A percentile compares a stretch with the other conserved stretches of the same genome.
These are phyloP conservation scores for Himalopsyche kuldschensis DNA, from an alignment of 2,888 invertebrate genomes.

Conservation along the genomic window DNA sequence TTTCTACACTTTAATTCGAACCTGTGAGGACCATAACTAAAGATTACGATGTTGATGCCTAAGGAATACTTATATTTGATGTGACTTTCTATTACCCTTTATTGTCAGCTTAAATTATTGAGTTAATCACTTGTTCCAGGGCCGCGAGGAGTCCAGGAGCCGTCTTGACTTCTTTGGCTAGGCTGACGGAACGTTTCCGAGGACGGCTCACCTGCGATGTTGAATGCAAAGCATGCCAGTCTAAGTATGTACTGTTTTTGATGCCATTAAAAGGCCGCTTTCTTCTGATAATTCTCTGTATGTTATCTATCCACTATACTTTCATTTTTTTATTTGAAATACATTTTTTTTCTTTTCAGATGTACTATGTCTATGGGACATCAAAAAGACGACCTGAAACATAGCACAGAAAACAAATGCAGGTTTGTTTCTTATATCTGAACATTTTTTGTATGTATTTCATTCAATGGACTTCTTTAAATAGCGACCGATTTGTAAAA, in stretches of 20 bases:
- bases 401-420: constrained; percentile 52
- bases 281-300: neutral
- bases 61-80: too few species aligned
- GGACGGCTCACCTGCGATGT: constrained; percentile 33
- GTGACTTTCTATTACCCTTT: neutral
- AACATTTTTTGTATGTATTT: neutral
- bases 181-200: constrained; percentile 20
- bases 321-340: neutral
- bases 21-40: too few species aligned
- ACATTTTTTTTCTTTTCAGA: constrained; percentile 15
- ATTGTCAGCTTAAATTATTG: neutral
- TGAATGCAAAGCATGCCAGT: constrained; percentile 27
- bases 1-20: too few species aligned
- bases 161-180: constrained; percentile 17
- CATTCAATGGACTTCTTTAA: too few species aligned
- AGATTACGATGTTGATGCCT: too few species aligned
- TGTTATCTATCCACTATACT: too few species aligned
- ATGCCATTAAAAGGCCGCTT: neutral
- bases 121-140: constrained; percentile 5
- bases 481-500: too few species aligned
- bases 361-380: constrained; percentile 62
- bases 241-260: constrained; percentile 16
- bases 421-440: constrained; percentile 42
- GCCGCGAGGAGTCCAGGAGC: constrained; percentile 19
- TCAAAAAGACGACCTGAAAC: constrained; percentile 62